Conservation (phyloP, 2,888 invertebrate species). For the Blomia tropicalis region DNA sequence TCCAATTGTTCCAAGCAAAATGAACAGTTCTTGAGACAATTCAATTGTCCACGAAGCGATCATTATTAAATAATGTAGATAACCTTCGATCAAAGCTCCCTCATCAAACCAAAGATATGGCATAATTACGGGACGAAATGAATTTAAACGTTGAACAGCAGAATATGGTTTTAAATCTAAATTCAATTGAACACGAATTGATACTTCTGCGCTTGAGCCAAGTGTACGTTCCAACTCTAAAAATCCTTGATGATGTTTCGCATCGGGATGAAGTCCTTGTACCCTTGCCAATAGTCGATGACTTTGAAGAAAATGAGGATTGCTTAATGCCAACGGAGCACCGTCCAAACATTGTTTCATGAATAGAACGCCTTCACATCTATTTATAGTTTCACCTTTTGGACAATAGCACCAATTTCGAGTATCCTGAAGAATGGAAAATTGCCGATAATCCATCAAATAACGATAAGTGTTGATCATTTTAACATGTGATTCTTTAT, state of each 20-base stretch:
- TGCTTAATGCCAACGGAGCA: slow-evolving; percentile 9
- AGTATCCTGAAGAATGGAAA: background rate
- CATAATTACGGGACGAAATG: slow-evolving; percentile 10
- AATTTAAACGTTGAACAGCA: slow-evolving; percentile 20
- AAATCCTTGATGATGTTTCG: slow-evolving; percentile 8
- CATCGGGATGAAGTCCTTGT: slow-evolving; percentile 1
- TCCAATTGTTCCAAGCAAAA: background rate
- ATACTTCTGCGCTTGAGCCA: slow-evolving; percentile 10
- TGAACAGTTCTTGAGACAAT: background rate
- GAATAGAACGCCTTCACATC: slow-evolving; percentile 15
- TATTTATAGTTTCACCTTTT: background rate
- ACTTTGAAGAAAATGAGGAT: slow-evolving; percentile 8
- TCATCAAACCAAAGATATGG: slow-evolving; percentile 22
- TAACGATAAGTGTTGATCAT: slow-evolving; percentile 1
- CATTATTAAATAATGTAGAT: background rate
- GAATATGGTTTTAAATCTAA: slow-evolving; percentile 10
- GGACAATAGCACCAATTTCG: slow-evolving; percentile 21
- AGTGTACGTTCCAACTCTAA: slow-evolving; percentile 13
- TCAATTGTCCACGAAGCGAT: background rate
- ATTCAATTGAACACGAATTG: slow-evolving; percentile 18
- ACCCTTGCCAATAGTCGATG: background rate
- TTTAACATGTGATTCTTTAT: background rate
- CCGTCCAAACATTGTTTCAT: slow-evolving; percentile 15
- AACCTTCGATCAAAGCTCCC: background rate
- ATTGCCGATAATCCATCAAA: background rate